Conservation (phyloP, 1,140 invertebrate species). For the Gerris buenoi region DNA sequence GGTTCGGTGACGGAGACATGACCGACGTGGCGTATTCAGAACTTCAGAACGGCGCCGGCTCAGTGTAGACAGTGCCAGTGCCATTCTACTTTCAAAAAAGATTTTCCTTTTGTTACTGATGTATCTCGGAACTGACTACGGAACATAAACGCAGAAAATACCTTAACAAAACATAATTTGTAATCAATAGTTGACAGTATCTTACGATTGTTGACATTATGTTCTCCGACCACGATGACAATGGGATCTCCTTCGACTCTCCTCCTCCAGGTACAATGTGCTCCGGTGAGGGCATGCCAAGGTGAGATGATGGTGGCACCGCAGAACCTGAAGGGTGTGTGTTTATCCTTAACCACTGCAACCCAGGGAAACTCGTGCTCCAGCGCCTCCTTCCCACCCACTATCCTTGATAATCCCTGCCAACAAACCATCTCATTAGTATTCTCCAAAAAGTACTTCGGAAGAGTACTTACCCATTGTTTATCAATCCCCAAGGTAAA, state of each 20-base stretch:
- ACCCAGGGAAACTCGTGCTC: constrained; percentile 67
- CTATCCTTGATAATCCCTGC: constrained; percentile 33
- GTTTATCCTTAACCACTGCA: constrained; percentile 56
- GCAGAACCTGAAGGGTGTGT: constrained; percentile 47
- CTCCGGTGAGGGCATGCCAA: constrained; percentile 16
- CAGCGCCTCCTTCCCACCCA: constrained; percentile 47
- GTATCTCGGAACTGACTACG: neutral
- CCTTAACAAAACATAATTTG: neutral
- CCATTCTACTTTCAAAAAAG: too few relatives aligned
- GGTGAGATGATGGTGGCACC: constrained; percentile 17
- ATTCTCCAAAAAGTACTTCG: too few relatives aligned
- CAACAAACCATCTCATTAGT: too few relatives aligned
- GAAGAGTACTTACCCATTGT: too few relatives aligned
- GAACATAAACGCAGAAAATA: neutral
- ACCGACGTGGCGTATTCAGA: too few relatives aligned
- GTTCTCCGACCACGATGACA: constrained; percentile 39
- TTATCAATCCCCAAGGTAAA: too few relatives aligned
- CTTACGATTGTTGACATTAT: constrained; percentile 25
- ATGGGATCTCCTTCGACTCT: constrained; percentile 15
- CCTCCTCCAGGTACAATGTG: constrained; percentile 13
- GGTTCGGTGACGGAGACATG: too few relatives aligned
- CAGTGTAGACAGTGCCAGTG: too few relatives aligned
- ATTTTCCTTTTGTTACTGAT: too few relatives aligned
- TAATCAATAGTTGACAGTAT: neutral
- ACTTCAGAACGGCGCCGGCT: too few relatives aligned